phyloP scores from a whole-genome alignment of 2,797 vertebrate species.

The Distichodus sexfasciatus region DNA sequence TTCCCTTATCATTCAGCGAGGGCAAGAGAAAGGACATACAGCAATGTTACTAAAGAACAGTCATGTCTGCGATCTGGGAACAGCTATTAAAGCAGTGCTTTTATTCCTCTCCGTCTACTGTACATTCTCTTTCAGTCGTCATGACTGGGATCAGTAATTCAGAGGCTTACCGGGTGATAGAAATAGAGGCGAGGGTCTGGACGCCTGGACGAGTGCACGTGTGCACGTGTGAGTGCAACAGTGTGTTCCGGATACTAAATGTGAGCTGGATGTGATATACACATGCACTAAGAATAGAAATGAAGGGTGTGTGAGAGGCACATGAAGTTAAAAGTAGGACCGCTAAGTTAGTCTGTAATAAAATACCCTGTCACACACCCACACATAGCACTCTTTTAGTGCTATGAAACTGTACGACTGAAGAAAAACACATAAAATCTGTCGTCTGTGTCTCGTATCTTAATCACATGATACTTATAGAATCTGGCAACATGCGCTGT shows the following conservation, averaged over 20 bases:
- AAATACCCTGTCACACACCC: conserved; percentile 35
- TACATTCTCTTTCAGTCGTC: neutral
- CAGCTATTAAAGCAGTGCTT: too few species aligned
- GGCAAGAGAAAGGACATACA: neutral
- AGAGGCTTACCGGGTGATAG: conserved; percentile 18
- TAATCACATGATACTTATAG: too few species aligned
- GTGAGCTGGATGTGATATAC: conserved; percentile 18
- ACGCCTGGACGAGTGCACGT: conserved; percentile 25
- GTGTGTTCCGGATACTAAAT: conserved; percentile 10
- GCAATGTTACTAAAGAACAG: neutral
- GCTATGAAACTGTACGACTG: neutral
- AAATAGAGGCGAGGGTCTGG: conserved; percentile 25
- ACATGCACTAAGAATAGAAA: conserved; percentile 38
- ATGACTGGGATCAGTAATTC: neutral
- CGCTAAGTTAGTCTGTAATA: conserved; percentile 24
- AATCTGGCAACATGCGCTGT: too few species aligned
- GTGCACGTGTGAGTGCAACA: conserved; percentile 21
- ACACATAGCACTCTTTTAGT: neutral
- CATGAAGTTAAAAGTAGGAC: conserved; percentile 3
- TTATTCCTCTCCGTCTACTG: neutral
- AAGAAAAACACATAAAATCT: too few species aligned
- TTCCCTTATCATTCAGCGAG: neutral
- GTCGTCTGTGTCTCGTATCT: too few species aligned
- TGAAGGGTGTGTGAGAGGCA: conserved; percentile 1
- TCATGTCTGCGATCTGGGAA: too few species aligned